Percentiles rank a stretch among this genome's conserved stretches.
Conservation (phyloP, 2,113 vertebrate species). For the Hoplias malabaricus region DNA sequence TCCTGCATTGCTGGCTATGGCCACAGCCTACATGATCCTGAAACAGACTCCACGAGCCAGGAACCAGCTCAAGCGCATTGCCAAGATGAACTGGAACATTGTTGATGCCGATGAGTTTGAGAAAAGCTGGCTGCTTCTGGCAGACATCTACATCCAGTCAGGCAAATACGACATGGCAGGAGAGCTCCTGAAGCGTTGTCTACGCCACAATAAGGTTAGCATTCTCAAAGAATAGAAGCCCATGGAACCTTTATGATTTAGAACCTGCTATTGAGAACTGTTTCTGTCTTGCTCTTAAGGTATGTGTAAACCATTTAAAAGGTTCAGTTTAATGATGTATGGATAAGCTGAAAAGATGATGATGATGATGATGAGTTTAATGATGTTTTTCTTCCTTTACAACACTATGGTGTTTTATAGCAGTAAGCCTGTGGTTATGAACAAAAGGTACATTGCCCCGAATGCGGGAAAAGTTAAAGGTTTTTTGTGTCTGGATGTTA, state of each 20-base stretch:
- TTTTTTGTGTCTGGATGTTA: no score
- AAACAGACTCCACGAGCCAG: conserved; percentile 93
- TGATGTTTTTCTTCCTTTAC: background rate
- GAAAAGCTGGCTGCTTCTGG: conserved; percentile 95
- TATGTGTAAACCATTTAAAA: background rate
- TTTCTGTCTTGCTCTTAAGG: background rate
- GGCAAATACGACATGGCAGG: conserved; percentile 93
- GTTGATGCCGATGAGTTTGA: conserved; percentile 95
- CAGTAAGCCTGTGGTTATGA: background rate
- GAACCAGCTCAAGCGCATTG: conserved; percentile 93
- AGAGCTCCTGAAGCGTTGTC: conserved; percentile 88
- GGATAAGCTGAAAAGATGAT: no score
- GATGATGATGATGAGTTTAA: no score
- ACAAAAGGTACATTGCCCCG: no score
- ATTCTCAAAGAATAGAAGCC: background rate
- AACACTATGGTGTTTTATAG: background rate
- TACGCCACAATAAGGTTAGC: conserved; percentile 88
- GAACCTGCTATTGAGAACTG: no score
- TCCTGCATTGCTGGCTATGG: conserved; percentile 93
- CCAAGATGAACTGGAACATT: conserved; percentile 96
- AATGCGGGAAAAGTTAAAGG: no score
- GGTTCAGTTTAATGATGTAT: no score
- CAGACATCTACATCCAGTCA: conserved; percentile 96
- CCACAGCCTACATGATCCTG: conserved; percentile 94
- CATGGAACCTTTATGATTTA: background rate